These are phyloP conservation scores for Cotesia typhae DNA, from an alignment of 1,140 invertebrate species.

Conservation along the genomic window DNA sequence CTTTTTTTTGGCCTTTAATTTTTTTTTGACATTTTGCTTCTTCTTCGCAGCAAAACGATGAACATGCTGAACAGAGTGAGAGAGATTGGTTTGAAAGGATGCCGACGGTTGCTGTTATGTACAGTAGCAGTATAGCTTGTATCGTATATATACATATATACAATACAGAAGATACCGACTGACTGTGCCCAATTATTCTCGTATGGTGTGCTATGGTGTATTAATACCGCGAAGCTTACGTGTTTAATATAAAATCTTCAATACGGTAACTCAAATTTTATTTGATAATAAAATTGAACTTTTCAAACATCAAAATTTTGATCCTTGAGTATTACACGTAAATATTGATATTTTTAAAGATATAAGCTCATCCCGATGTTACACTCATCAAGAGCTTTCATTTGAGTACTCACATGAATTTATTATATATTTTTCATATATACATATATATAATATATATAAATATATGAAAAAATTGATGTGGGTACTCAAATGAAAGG, in stretches of 20 bases:
- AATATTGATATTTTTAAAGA: too few species aligned
- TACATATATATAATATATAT: too few species aligned
- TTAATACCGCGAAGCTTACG: constrained; percentile 43
- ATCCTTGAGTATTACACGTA: too few species aligned
- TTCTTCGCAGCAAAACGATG: constrained; percentile 26
- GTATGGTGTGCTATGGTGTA: constrained; percentile 54
- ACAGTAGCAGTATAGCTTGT: constrained; percentile 55
- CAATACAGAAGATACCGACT: constrained; percentile 38
- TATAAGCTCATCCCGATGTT: too few species aligned
- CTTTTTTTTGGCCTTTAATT: constrained; percentile 27
- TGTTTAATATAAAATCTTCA: constrained; percentile 11
- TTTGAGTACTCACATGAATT: too few species aligned
- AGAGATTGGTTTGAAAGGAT: constrained; percentile 41
- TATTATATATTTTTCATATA: too few species aligned
- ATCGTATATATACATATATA: constrained; percentile 8
- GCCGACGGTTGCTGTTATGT: constrained; percentile 39
- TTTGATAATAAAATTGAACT: too few species aligned
- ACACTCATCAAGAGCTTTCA: too few species aligned
- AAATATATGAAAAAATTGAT: too few species aligned
- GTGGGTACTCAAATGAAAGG: too few species aligned
- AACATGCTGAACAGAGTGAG: constrained; percentile 2
- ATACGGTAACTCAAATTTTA: constrained; percentile 33
- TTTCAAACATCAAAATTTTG: not conserved
- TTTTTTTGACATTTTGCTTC: constrained; percentile 21
- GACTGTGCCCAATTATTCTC: constrained; percentile 63